Conservation (phyloP, 2,113 vertebrate species). For the Ptyas mucosa region DNA sequence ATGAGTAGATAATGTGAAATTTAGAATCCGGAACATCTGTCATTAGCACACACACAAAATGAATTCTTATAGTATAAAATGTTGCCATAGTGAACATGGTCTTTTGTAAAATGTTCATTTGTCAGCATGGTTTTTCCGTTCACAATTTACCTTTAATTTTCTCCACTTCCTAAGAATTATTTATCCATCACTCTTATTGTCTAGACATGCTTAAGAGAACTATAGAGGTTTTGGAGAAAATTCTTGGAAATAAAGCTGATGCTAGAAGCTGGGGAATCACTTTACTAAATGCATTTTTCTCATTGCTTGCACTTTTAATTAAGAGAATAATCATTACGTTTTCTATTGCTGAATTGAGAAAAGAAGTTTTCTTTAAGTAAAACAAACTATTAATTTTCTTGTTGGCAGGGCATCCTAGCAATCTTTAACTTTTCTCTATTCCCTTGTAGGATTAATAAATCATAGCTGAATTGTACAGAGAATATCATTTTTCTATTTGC, state of each 20-base stretch:
- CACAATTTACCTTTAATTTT: background rate
- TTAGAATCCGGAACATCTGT: background rate
- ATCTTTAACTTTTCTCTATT: constrained; percentile 29
- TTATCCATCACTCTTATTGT: background rate
- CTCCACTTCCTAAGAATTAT: background rate
- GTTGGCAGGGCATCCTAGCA: background rate
- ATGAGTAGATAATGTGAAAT: background rate
- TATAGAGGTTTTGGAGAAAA: background rate
- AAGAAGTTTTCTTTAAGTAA: constrained; percentile 16
- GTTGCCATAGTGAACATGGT: background rate
- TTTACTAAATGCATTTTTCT: background rate
- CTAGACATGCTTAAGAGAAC: background rate
- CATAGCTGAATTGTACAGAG: background rate
- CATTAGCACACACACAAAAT: background rate
- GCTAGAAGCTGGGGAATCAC: background rate
- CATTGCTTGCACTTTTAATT: background rate
- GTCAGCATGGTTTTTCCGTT: background rate
- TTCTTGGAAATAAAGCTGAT: background rate
- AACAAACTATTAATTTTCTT: constrained; percentile 38
- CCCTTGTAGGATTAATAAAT: constrained; percentile 37
- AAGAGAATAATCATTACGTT: background rate
- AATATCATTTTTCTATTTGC: background rate
- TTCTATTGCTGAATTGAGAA: background rate
- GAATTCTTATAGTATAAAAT: background rate
- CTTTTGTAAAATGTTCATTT: background rate